A percentile compares a stretch with the other conserved stretches of the same genome.
Conservation (phyloP, 2,888 invertebrate species). For the Rotaria macrura region DNA sequence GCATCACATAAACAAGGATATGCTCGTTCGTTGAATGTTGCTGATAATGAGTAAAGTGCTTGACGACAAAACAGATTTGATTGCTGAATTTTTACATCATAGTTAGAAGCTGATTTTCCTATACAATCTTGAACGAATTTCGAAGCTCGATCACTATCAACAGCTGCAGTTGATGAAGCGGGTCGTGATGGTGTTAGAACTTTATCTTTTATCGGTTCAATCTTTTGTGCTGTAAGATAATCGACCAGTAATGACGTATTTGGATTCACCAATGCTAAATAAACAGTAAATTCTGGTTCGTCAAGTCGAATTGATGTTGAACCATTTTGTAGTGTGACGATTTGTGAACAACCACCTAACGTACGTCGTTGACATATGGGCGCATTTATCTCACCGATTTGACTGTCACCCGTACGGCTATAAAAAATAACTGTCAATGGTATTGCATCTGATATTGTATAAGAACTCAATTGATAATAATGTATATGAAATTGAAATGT, state of each 20-base stretch:
- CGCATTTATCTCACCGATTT: conserved; percentile 5
- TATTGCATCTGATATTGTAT: background rate
- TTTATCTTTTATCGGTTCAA: background rate
- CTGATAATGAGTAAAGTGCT: conserved; percentile 80
- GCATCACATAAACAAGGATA: conserved; percentile 76
- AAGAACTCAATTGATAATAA: background rate
- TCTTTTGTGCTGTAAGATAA: conserved; percentile 11
- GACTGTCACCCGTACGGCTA: conserved; percentile 8
- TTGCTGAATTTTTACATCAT: conserved; percentile 6
- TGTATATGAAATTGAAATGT: background rate
- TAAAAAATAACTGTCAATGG: conserved; percentile 5
- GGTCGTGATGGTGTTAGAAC: background rate
- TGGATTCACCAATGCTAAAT: background rate
- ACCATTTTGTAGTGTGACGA: conserved; percentile 3
- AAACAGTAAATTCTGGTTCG: conserved; percentile 19
- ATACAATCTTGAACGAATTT: conserved; percentile 28
- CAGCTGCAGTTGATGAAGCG: background rate
- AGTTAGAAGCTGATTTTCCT: background rate
- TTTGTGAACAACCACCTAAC: background rate
- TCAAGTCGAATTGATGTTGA: background rate
- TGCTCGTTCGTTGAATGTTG: conserved; percentile 87
- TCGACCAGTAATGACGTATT: background rate
- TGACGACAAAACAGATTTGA: conserved; percentile 65
- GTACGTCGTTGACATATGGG: background rate
- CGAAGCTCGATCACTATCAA: conserved; percentile 24